These are phyloP conservation scores for Chironomus riparius DNA, from an alignment of 2,888 invertebrate species.

Conservation along the genomic window DNA sequence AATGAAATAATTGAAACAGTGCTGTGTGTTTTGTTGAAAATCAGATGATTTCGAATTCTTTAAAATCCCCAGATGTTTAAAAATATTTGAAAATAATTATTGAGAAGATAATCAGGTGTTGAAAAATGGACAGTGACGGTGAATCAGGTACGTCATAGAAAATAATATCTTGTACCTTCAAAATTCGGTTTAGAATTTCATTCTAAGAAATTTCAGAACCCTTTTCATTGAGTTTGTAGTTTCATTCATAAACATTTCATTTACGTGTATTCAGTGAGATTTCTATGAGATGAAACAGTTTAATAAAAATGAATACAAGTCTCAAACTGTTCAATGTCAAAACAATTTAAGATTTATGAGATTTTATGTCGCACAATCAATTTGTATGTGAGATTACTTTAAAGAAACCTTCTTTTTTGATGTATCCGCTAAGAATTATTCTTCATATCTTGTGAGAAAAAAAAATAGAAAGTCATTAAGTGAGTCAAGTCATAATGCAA, in stretches of 20 bases:
- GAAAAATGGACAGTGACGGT: conserved; percentile 4
- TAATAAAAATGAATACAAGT: background rate
- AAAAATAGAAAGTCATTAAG: background rate
- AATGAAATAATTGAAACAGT: background rate
- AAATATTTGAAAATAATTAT: no score
- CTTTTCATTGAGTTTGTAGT: no score
- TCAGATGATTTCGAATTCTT: background rate
- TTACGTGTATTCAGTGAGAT: no score
- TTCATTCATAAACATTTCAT: no score
- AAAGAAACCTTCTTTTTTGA: background rate
- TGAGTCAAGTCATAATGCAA: no score
- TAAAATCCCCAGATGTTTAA: no score
- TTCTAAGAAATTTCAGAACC: no score
- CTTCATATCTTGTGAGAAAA: background rate
- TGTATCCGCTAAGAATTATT: background rate
- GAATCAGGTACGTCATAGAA: conserved; percentile 6
- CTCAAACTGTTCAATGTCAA: conserved; percentile 20
- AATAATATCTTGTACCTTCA: no score
- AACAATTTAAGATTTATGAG: conserved; percentile 26
- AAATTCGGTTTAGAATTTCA: no score
- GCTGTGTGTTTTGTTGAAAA: background rate
- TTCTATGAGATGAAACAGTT: background rate
- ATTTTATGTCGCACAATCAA: conserved; percentile 23
- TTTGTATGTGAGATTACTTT: conserved; percentile 9
- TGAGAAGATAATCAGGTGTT: background rate